These are phyloP conservation scores for Lacerta agilis DNA, from an alignment of 2,797 vertebrate genomes.

Conservation along the genomic window DNA sequence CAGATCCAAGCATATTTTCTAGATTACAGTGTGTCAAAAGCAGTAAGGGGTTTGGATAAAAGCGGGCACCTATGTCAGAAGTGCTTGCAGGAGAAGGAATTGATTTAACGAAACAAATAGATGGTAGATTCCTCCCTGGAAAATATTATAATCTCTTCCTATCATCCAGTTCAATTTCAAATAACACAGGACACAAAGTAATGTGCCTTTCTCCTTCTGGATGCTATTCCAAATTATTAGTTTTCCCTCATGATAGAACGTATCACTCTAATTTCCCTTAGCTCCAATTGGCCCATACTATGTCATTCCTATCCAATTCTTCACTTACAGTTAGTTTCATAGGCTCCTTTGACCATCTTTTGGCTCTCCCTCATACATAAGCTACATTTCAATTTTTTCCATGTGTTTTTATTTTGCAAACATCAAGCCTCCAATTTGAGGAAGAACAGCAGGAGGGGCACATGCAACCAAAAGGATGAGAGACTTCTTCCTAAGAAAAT, in stretches of 20 bases:
- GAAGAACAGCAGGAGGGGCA: neutral
- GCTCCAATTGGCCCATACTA: constrained; percentile 30
- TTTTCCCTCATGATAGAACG: neutral
- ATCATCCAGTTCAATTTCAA: constrained; percentile 24
- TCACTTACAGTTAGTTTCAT: constrained; percentile 10
- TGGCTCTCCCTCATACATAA: constrained; percentile 17
- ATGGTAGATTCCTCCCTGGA: neutral
- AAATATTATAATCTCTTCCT: neutral
- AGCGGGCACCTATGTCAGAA: neutral
- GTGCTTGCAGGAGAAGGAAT: neutral
- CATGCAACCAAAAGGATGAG: neutral
- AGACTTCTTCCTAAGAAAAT: constrained; percentile 27
- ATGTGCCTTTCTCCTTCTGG: neutral
- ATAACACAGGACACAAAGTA: constrained; percentile 1
- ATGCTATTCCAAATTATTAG: neutral
- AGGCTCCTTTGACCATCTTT: constrained; percentile 23
- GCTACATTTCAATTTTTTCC: constrained; percentile 39
- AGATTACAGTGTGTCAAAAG: neutral
- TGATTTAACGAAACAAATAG: neutral
- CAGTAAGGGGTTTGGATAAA: neutral
- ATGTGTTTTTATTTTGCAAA: constrained; percentile 34
- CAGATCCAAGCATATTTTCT: neutral
- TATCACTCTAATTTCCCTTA: constrained; percentile 25
- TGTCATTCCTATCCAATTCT: constrained; percentile 4
- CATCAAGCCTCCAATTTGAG: constrained; percentile 20